Conservation (phyloP, 2,113 vertebrate genomes). For the Nycticorax nycticorax region DNA sequence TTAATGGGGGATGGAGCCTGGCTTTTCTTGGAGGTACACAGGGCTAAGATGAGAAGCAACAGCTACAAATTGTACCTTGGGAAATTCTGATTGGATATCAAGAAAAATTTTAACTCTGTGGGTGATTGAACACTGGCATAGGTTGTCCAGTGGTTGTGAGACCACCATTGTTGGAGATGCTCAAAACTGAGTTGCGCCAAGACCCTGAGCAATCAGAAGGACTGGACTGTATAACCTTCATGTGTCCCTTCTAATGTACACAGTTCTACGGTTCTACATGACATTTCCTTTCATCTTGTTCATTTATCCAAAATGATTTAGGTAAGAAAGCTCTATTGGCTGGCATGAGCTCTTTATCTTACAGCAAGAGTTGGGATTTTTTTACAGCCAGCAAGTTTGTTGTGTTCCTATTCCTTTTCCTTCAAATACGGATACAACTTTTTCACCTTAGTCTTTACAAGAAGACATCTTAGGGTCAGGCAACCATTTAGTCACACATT, state of each 20-base stretch:
- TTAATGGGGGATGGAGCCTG: background rate
- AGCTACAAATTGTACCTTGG: background rate
- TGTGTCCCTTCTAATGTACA: fast-evolving
- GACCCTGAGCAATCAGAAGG: background rate
- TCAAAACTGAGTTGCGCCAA: background rate
- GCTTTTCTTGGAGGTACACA: background rate
- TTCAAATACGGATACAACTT: background rate
- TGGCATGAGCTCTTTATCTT: background rate
- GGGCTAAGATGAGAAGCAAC: background rate
- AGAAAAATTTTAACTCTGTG: background rate
- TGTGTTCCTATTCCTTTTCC: background rate
- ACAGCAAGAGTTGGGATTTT: background rate
- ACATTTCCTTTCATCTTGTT: background rate
- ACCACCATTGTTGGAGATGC: background rate
- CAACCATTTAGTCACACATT: background rate
- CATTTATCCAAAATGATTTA: background rate
- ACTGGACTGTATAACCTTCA: background rate
- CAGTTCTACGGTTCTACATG: background rate
- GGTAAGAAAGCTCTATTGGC: background rate
- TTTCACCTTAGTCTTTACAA: background rate
- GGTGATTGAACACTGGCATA: background rate
- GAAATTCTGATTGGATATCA: background rate
- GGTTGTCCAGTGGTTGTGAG: background rate
- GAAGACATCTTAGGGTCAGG: background rate
- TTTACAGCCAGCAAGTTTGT: background rate